Conservation (phyloP, 2,797 vertebrate genomes). For the Dicrostonyx torquatus region DNA sequence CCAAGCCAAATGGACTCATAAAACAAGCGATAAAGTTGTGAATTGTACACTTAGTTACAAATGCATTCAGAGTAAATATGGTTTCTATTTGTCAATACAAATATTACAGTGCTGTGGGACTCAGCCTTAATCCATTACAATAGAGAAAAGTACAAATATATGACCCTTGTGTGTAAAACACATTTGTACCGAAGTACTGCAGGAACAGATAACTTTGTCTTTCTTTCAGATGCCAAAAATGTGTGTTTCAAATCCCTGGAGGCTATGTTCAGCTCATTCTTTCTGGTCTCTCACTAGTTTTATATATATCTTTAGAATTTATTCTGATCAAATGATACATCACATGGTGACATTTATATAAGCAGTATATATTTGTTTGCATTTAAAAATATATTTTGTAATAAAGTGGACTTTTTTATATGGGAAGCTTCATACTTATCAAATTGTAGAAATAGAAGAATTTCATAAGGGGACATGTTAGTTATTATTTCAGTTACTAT, state of each 20-base stretch:
- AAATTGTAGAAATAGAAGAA: background rate
- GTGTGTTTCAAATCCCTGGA: slow-evolving; percentile 48
- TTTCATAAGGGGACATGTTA: background rate
- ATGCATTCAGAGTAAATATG: slow-evolving; percentile 77
- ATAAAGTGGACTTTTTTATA: slow-evolving; percentile 1
- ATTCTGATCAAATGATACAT: slow-evolving; percentile 68
- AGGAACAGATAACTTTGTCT: slow-evolving; percentile 64
- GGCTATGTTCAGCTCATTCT: slow-evolving; percentile 43
- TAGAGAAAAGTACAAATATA: slow-evolving; percentile 72
- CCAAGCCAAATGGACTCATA: slow-evolving; percentile 78
- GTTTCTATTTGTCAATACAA: slow-evolving; percentile 78
- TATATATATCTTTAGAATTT: slow-evolving; percentile 24
- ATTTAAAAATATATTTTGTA: slow-evolving; percentile 70
- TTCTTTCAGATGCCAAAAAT: slow-evolving; percentile 80
- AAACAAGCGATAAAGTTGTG: slow-evolving; percentile 77
- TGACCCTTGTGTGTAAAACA: slow-evolving; percentile 67
- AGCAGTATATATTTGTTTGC: slow-evolving; percentile 29
- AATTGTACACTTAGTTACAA: slow-evolving; percentile 75
- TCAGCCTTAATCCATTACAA: slow-evolving; percentile 69
- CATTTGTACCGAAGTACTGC: slow-evolving; percentile 52
- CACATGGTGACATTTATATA: slow-evolving; percentile 60
- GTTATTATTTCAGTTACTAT: slow-evolving; percentile 22
- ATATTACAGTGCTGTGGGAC: slow-evolving; percentile 63
- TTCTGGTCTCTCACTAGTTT: background rate
- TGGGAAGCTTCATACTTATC: background rate